These are phyloP conservation scores for Epizoanthus scotinus DNA, from an alignment of 92 coral and sea anemone genomes.

Conservation along the genomic window DNA sequence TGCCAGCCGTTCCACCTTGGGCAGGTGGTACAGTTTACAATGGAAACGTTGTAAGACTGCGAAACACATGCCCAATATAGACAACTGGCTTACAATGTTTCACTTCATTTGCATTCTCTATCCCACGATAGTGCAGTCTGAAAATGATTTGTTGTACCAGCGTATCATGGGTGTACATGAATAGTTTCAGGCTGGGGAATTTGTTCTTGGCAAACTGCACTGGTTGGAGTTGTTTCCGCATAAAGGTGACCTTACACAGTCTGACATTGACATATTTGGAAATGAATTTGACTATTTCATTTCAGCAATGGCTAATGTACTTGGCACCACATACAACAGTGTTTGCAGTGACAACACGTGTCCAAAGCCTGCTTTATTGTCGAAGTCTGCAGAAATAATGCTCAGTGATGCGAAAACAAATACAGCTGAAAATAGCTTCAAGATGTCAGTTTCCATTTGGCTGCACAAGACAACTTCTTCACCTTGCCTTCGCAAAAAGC, in stretches of 20 bases:
- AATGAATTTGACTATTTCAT: conserved; percentile 34
- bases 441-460: conserved; percentile 33
- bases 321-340: no score
- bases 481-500: conserved; percentile 33
- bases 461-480: conserved; percentile 20
- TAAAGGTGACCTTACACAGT: conserved; percentile 10
- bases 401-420: conserved; percentile 13
- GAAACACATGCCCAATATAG: conserved; percentile 28
- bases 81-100: conserved; percentile 19
- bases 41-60: conserved; percentile 37
- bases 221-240: conserved; percentile 21
- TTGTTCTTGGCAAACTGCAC: conserved; percentile 15
- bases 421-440: conserved; percentile 12
- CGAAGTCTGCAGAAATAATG: neutral
- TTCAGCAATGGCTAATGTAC: conserved; percentile 17
- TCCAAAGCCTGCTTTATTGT: conserved; percentile 14
- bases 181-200: conserved; percentile 17
- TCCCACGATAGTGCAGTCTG: neutral
- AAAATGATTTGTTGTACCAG: conserved; percentile 13
- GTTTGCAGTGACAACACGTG: conserved; percentile 32
- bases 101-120: conserved; percentile 20
- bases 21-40: conserved; percentile 9
- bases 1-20: conserved; percentile 24
- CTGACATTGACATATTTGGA: conserved; percentile 33
- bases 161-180: conserved; percentile 1